Conservation (phyloP, 1,140 invertebrate genomes). For the Saxidomus purpurata region DNA sequence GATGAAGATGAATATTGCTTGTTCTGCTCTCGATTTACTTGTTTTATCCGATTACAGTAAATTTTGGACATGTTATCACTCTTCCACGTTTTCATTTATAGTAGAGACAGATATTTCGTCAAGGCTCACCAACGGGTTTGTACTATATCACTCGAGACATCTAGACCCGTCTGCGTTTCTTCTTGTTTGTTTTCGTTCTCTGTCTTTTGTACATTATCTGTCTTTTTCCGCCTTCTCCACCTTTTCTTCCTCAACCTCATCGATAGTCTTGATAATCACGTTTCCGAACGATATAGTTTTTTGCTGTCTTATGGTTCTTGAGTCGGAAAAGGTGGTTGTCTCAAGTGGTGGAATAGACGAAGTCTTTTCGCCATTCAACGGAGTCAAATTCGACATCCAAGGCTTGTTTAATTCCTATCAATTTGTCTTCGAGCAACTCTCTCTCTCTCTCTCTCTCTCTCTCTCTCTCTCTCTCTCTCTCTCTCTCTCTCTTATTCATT, state of each 20-base stretch:
- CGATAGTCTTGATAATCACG: not conserved
- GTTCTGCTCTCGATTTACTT: not conserved
- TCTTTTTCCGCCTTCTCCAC: no score
- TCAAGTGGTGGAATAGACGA: not conserved
- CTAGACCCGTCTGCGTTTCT: no score
- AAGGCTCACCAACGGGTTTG: no score
- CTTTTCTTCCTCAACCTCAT: not conserved
- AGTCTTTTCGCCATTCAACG: not conserved
- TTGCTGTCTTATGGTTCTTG: not conserved
- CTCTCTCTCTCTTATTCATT: slow-evolving; percentile 33
- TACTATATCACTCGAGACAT: no score
- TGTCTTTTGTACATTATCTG: no score
- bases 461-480: no score
- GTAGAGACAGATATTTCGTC: no score
- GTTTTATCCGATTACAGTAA: no score
- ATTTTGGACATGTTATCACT: no score
- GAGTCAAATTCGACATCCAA: slow-evolving; percentile 11
- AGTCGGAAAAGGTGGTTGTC: not conserved
- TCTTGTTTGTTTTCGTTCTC: not conserved
- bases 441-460: no score
- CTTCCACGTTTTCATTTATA: no score
- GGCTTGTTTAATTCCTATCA: not conserved
- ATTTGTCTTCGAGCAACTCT: not conserved
- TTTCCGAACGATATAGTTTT: not conserved
- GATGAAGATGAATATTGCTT: slow-evolving; percentile 3